These are phyloP conservation scores for Pecten maximus DNA, from an alignment of 2,888 invertebrate species.

Conservation along the genomic window DNA sequence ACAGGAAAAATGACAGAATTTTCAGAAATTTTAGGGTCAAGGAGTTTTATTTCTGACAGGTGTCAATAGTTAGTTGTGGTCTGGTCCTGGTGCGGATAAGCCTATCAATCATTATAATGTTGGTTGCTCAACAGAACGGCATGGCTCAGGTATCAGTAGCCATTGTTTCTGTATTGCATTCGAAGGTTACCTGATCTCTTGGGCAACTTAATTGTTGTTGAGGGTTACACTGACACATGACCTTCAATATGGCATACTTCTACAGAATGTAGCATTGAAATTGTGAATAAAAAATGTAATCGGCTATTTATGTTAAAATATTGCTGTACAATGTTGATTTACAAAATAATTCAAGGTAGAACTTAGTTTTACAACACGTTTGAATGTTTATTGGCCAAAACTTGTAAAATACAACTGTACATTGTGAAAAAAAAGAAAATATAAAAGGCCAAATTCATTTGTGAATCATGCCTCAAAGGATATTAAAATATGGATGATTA, in stretches of 20 bases:
- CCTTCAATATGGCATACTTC: neutral
- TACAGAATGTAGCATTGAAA: neutral
- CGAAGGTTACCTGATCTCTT: neutral
- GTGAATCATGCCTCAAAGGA: neutral
- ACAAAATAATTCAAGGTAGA: neutral
- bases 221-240: neutral
- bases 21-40: conserved; percentile 10
- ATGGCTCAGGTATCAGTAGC: neutral
- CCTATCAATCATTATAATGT: conserved; percentile 28
- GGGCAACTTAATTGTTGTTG: conserved; percentile 18
- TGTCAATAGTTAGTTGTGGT: neutral
- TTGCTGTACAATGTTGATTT: neutral
- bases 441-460: neutral
- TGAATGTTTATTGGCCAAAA: neutral
- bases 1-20: neutral
- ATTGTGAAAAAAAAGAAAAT: neutral
- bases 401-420: neutral
- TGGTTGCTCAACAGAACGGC: conserved; percentile 25
- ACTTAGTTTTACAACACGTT: neutral
- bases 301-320: neutral
- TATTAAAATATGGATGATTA: neutral
- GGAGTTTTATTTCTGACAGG: neutral
- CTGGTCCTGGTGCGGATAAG: neutral
- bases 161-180: neutral
- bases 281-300: neutral